Percentiles rank a stretch among this genome's conserved stretches.
phyloP scores from a whole-genome alignment of 2,113 vertebrate species.

The Pipra filicauda region DNA sequence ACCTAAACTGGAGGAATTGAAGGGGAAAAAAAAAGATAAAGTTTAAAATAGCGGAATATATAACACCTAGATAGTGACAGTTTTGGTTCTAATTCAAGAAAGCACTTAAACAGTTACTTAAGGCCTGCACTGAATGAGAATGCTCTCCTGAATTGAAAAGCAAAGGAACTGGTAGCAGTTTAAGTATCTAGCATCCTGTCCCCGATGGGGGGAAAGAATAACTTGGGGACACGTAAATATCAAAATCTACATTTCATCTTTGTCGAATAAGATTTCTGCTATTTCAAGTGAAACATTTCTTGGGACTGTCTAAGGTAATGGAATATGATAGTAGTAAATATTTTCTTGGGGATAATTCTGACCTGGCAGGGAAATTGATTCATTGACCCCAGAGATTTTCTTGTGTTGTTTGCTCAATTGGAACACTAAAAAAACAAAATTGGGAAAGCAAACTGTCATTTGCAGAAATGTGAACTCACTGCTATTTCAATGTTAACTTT shows the following conservation, averaged over 20 bases:
- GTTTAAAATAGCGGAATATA: background rate
- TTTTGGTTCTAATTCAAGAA: slow-evolving; percentile 12
- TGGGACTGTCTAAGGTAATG: background rate
- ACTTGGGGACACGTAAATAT: background rate
- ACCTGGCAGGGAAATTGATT: background rate
- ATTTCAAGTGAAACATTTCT: background rate
- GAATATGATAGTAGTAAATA: background rate
- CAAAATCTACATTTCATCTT: background rate
- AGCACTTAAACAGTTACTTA: background rate
- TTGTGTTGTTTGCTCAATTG: background rate
- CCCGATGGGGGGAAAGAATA: background rate
- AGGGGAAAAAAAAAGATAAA: background rate
- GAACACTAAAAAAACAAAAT: background rate
- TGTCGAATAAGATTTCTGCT: background rate
- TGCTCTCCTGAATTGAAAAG: background rate
- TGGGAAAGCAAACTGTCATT: background rate
- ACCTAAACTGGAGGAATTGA: background rate
- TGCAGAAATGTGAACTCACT: background rate
- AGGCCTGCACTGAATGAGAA: background rate
- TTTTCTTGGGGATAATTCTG: background rate
- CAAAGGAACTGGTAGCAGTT: background rate
- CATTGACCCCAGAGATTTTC: background rate
- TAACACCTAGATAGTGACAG: background rate
- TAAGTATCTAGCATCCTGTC: background rate
- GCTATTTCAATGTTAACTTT: background rate